Base-by-base conservation (phyloP, 2,888 invertebrate genomes). In the Melieria crassipennis region DNA sequence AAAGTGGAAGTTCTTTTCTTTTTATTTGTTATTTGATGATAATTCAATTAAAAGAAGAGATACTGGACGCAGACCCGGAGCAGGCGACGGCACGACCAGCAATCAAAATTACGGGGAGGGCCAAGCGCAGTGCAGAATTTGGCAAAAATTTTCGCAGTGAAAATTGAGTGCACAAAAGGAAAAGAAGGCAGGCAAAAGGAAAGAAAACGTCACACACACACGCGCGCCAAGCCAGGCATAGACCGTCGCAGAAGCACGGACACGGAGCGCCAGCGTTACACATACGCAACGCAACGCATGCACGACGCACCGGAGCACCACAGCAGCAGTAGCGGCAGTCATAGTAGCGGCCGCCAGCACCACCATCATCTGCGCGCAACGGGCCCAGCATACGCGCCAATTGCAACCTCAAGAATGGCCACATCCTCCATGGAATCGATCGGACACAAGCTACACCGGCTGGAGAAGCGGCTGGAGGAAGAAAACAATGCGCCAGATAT, bases 381-480 rank as follows among this genome's bases (percentile, higher is more conserved):
- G 30, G 4, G 47, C n/a, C 47, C 62, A 62, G 13, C 6, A 46
- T 5, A 10, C 1, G 5, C 47, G 46, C 7, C 61, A 42, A n/a
- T 13, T 46, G n/a, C 13, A 46, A 45, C 58, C 50, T 45, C 47
- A 50, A 72, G 56, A 74, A 72, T 72, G 67, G 67, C 57, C 74
- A 58, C 50, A 42, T 68, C 74, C 7, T 69, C 74, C 52, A 74
- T 82, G 63, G 92, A 92, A 87, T 93, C 92, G 75, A 86, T 85
- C 78, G 83, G 82, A 72, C 84, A 79, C 83, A 94, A 92, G 90
- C 90, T 96, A 85, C 91, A 93, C 88, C 92, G 92, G 84, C 89
- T 96, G 87, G 92, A 96, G 88, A 93, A 93, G 85, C 91, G 93
- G 82, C 89, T 96, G 80, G 91, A 91, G 75, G 84, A 82, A 43